Evolutionary conservation across 1,140 invertebrate genomes (phyloP).

Genomic region (Caenorhabditis tropicalis): DNA sequence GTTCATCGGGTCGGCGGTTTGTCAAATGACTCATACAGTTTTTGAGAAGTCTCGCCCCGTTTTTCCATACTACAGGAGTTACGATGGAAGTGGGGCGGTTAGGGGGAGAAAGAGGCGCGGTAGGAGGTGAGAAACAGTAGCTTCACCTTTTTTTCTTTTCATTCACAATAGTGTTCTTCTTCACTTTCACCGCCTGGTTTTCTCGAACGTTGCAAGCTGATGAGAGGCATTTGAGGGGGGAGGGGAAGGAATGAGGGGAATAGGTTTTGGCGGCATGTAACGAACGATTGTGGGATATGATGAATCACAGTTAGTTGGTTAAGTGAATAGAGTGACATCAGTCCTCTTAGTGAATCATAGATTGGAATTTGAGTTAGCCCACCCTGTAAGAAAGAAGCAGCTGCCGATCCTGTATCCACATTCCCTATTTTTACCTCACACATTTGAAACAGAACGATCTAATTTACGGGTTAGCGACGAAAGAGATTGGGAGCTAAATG

Average conservation of each 20-base stretch:
- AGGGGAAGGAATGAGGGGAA: background rate
- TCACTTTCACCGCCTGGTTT: constrained; percentile 36
- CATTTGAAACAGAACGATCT: background rate
- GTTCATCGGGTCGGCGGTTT: constrained; percentile 4
- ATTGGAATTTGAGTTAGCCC: constrained; percentile 42
- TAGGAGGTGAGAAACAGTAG: constrained; percentile 25
- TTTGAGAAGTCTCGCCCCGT: background rate
- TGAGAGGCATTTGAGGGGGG: background rate
- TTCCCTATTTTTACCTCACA: background rate
- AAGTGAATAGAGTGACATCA: background rate
- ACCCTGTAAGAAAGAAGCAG: background rate
- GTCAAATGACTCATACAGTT: constrained; percentile 31
- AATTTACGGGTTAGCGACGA: background rate
- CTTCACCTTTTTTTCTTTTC: constrained; percentile 26
- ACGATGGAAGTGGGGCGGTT: background rate
- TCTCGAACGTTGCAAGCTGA: constrained; percentile 44
- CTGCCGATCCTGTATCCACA: background rate
- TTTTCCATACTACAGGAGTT: background rate
- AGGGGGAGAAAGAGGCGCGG: background rate
- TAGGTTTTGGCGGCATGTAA: background rate
- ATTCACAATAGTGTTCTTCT: constrained; percentile 28
- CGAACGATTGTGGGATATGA: constrained; percentile 9
- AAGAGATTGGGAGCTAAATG: background rate
- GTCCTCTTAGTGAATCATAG: background rate
- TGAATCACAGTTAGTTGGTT: background rate